These are phyloP conservation scores for Stratiolaelaps scimitus DNA, from an alignment of 1,140 invertebrate genomes.

Conservation along the genomic window DNA sequence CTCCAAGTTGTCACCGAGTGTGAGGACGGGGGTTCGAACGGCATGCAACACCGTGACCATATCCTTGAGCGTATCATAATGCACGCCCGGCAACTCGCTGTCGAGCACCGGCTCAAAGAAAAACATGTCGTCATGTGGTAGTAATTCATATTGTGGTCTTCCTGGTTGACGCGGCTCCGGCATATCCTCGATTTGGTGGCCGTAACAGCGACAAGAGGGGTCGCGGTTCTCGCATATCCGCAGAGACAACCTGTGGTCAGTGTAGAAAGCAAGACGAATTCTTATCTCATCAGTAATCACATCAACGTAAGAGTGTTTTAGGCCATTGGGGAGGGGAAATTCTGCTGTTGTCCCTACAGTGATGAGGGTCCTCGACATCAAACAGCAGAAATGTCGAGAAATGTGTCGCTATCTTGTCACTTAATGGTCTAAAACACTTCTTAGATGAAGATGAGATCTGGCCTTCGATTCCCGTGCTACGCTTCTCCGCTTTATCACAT, in stretches of 20 bases:
- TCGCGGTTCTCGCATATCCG: constrained; percentile 6
- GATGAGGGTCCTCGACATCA: too few relatives aligned
- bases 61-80: constrained; percentile 24
- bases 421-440: too few relatives aligned
- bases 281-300: too few relatives aligned
- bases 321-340: too few relatives aligned
- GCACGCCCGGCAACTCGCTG: background rate
- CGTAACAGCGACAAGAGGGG: background rate
- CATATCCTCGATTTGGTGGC: background rate
- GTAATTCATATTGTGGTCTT: constrained; percentile 18
- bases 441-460: too few relatives aligned
- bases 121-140: constrained; percentile 19
- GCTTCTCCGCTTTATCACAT: too few relatives aligned
- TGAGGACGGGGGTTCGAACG: constrained; percentile 4
- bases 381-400: too few relatives aligned
- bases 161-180: background rate
- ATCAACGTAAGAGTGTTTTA: too few relatives aligned
- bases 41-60: constrained; percentile 21
- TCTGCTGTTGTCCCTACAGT: too few relatives aligned
- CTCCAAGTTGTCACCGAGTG: background rate
- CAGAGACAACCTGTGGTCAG: background rate
- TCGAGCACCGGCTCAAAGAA: constrained; percentile 20
- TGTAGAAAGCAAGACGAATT: too few relatives aligned
- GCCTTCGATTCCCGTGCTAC: too few relatives aligned
- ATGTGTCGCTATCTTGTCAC: too few relatives aligned